A percentile compares a stretch with the other conserved stretches of the same genome.
Conservation (phyloP, 37 sponge, comb jelly and placozoan genomes). For the Petrosia ficiformis region DNA sequence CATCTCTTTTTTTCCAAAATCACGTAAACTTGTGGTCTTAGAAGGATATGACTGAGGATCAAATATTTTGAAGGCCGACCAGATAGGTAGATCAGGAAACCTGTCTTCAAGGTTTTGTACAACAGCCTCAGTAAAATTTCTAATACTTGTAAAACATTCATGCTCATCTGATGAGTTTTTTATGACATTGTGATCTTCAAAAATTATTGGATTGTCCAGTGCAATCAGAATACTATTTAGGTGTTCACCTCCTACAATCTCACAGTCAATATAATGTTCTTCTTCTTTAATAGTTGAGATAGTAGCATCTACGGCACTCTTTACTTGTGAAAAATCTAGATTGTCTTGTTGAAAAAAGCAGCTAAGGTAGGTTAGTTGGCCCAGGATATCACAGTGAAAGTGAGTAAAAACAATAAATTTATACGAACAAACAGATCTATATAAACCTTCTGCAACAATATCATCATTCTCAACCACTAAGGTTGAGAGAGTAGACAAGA, state of each 20-base stretch:
- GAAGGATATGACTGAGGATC: conserved; percentile 4
- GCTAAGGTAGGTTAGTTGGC: background rate
- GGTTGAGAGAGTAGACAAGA: conserved; percentile 2
- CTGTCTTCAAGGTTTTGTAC: background rate
- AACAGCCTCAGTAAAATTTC: background rate
- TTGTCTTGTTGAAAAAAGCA: conserved; percentile 11
- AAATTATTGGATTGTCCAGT: background rate
- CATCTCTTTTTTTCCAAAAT: background rate
- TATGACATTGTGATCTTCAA: background rate
- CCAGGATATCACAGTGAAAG: conserved; percentile 1
- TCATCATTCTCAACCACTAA: conserved; percentile 26
- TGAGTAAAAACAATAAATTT: conserved; percentile 2
- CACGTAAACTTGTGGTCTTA: background rate
- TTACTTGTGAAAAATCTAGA: conserved; percentile 7
- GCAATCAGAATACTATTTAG: background rate
- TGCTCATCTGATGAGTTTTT: background rate
- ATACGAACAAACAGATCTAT: conserved; percentile 1
- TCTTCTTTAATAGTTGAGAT: background rate
- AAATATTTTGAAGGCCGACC: conserved; percentile 3
- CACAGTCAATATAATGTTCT: background rate
- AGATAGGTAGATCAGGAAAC: conserved; percentile 2
- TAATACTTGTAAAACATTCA: conserved; percentile 3
- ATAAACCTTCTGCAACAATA: conserved; percentile 16
- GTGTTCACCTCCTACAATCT: background rate
- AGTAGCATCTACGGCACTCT: conserved; percentile 11